phyloP scores from a whole-genome alignment of 2,888 invertebrate species.

The Luffia ferchaultella region DNA sequence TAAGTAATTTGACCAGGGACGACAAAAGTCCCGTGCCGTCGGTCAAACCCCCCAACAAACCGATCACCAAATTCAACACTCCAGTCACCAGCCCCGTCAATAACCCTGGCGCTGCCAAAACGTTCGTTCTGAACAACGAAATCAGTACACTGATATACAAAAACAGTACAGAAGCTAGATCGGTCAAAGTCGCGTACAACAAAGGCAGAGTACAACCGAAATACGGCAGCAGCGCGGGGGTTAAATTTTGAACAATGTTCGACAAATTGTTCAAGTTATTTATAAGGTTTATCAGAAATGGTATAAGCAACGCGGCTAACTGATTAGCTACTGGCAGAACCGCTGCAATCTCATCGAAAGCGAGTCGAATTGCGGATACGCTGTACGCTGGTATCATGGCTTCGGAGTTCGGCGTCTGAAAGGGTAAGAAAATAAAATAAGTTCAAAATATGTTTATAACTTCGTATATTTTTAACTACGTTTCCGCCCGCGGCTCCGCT shows the following conservation, averaged over 20 bases:
- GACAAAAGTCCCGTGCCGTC: constrained; percentile 41
- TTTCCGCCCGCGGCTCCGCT: neutral
- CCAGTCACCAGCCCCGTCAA: constrained; percentile 36
- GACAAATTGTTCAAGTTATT: constrained; percentile 53
- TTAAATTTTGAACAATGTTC: constrained; percentile 51
- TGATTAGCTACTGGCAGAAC: constrained; percentile 48
- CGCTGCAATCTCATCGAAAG: constrained; percentile 49
- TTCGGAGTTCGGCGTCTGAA: constrained; percentile 18
- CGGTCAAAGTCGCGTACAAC: constrained; percentile 48
- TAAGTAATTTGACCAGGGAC: constrained; percentile 42
- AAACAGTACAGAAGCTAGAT: constrained; percentile 48
- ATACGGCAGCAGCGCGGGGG: constrained; percentile 48
- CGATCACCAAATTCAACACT: constrained; percentile 40
- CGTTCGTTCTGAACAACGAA: constrained; percentile 48
- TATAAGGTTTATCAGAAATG: constrained; percentile 49
- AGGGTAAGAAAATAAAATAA: neutral
- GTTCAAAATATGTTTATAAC: neutral
- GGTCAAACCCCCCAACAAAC: constrained; percentile 38
- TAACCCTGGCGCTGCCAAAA: constrained; percentile 43
- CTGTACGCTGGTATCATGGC: constrained; percentile 57
- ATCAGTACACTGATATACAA: constrained; percentile 50
- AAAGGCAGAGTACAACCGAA: constrained; percentile 52
- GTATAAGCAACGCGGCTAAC: constrained; percentile 42
- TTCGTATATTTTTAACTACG: neutral
- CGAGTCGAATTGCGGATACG: constrained; percentile 42